These are phyloP conservation scores for Rhea pennata DNA, from an alignment of 2,113 vertebrate genomes.

Conservation along the genomic window DNA sequence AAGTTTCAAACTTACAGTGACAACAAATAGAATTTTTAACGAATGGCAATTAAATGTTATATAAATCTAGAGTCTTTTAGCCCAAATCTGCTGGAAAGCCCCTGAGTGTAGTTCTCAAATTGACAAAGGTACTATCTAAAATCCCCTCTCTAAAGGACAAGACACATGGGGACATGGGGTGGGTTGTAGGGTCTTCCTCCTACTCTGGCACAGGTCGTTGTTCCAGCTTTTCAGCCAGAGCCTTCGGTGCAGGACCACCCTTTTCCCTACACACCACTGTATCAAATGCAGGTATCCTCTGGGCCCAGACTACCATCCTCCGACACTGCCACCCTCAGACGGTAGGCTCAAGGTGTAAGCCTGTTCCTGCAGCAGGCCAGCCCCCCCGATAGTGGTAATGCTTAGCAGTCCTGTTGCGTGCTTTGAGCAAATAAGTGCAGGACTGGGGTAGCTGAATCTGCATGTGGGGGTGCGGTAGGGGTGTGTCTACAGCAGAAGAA, in stretches of 20 bases:
- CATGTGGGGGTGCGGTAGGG: neutral
- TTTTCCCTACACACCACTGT: neutral
- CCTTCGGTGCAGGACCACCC: neutral
- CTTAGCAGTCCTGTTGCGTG: too few species aligned
- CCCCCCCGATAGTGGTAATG: neutral
- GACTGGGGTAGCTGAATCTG: neutral
- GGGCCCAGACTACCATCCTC: neutral
- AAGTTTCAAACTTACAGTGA: neutral
- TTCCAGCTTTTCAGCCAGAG: neutral
- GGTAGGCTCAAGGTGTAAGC: neutral
- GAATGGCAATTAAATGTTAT: neutral
- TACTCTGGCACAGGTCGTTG: neutral
- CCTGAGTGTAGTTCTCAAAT: neutral
- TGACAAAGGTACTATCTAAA: neutral
- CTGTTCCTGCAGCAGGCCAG: neutral
- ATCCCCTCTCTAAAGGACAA: neutral
- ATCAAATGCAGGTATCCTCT: neutral
- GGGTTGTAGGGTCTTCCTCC: neutral
- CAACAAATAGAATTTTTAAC: neutral
- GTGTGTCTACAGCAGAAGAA: neutral
- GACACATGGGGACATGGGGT: neutral
- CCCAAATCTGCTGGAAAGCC: neutral
- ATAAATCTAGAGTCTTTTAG: neutral
- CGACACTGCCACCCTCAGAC: too few species aligned
- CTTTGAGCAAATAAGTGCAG: neutral